Evolutionary conservation across 2,113 vertebrate genomes (phyloP).

Genomic region (Urocitellus parryii): DNA sequence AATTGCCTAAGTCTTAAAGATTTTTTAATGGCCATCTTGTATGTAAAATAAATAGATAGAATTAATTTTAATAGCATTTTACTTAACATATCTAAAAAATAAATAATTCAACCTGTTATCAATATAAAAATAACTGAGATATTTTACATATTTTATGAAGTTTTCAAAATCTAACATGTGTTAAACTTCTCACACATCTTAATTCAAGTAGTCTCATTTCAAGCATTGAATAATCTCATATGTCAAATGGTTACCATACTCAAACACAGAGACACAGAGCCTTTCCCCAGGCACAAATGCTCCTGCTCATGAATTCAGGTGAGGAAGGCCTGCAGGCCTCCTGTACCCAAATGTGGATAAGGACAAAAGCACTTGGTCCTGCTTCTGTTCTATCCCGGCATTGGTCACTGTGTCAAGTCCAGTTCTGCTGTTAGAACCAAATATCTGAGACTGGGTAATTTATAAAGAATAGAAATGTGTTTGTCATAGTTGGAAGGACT

Average conservation of each 20-base stretch:
- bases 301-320: neutral
- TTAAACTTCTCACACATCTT: neutral
- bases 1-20: neutral
- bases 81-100: neutral
- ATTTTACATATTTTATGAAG: neutral
- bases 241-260: neutral
- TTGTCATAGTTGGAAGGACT: neutral
- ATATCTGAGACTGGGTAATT: neutral
- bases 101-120: neutral
- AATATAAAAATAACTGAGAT: neutral
- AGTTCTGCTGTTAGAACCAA: neutral
- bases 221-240: accelerated
- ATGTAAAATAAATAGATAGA: neutral
- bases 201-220: neutral
- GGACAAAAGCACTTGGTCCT: neutral
- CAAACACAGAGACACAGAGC: neutral
- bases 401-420: neutral
- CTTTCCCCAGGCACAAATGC: neutral
- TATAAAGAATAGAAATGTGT: neutral
- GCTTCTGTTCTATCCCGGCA: neutral
- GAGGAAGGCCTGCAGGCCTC: neutral
- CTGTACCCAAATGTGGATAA: neutral
- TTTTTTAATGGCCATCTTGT: neutral
- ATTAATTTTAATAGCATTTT: neutral
- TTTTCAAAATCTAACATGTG: neutral